Conservation (phyloP, 2,888 invertebrate genomes). For the Penaeus monodon region DNA sequence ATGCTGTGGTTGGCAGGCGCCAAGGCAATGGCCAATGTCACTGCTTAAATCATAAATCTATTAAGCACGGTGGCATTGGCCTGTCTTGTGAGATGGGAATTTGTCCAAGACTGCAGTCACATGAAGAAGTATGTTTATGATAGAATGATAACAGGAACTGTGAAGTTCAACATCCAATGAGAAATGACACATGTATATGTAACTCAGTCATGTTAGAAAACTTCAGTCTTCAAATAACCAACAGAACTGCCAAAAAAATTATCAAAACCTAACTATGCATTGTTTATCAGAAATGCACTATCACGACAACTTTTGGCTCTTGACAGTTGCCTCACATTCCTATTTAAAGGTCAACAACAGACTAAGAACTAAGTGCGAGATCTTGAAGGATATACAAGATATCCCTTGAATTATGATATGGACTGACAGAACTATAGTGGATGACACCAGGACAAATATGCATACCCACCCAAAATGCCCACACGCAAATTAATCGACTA, state of each 20-base stretch:
- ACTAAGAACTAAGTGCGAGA: slow-evolving; percentile 52
- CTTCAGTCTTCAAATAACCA: slow-evolving; percentile 26
- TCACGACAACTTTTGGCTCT: slow-evolving; percentile 15
- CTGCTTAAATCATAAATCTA: slow-evolving; percentile 20
- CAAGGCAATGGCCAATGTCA: slow-evolving; percentile 37
- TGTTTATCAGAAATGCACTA: slow-evolving; percentile 19
- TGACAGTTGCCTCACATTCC: slow-evolving; percentile 3
- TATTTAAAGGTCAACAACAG: too few species aligned
- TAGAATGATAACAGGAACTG: slow-evolving; percentile 17
- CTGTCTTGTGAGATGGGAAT: slow-evolving; percentile 34
- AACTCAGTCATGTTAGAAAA: slow-evolving; percentile 18
- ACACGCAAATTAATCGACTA: slow-evolving; percentile 51
- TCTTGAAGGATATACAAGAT: slow-evolving; percentile 36
- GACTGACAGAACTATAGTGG: slow-evolving; percentile 25
- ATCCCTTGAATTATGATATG: slow-evolving; percentile 32
- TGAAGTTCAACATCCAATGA: slow-evolving; percentile 9
- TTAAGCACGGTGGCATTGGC: slow-evolving; percentile 23
- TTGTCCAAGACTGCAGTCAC: slow-evolving; percentile 32
- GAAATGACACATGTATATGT: background rate
- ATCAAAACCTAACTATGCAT: background rate
- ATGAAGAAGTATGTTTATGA: slow-evolving; percentile 9
- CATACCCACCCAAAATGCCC: slow-evolving; percentile 46
- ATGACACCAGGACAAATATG: slow-evolving; percentile 12
- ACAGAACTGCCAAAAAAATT: background rate
- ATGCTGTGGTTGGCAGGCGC: slow-evolving; percentile 48